Evolutionary conservation across 1,140 invertebrate species (phyloP).

Genomic region (Myzus persicae): DNA sequence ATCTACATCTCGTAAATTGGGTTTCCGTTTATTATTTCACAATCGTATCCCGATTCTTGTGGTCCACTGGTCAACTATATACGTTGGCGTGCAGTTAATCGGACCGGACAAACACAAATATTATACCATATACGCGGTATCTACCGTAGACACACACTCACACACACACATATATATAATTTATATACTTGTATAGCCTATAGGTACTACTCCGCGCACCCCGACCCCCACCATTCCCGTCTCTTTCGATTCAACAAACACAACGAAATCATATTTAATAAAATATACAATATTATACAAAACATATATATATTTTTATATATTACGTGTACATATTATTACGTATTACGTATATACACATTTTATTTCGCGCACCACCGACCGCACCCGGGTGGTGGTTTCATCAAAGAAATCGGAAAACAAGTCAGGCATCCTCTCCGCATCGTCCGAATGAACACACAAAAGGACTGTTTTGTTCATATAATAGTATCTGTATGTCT

Average conservation of each 20-base stretch:
- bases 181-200: not conserved
- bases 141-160: not conserved
- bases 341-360: not conserved
- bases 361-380: conserved; percentile 54
- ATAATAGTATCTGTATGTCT: not conserved
- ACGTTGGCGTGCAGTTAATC: conserved; percentile 26
- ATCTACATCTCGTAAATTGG: not conserved
- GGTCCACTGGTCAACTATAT: not conserved
- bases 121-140: not conserved
- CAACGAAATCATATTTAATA: conserved; percentile 50
- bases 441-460: conserved; percentile 50
- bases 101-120: conserved; percentile 49
- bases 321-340: not conserved
- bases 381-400: conserved; percentile 55
- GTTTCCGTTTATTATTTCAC: conserved; percentile 33
- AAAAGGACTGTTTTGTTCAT: conserved; percentile 46
- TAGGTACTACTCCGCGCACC: not conserved
- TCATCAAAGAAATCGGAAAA: conserved; percentile 56
- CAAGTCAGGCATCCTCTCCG: conserved; percentile 37
- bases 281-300: not conserved
- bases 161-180: not conserved
- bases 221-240: not conserved
- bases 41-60: not conserved
- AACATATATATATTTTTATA: not conserved
- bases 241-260: conserved; percentile 56